phyloP scores from a whole-genome alignment of 2,888 invertebrate genomes.

The Andrena minutula region DNA sequence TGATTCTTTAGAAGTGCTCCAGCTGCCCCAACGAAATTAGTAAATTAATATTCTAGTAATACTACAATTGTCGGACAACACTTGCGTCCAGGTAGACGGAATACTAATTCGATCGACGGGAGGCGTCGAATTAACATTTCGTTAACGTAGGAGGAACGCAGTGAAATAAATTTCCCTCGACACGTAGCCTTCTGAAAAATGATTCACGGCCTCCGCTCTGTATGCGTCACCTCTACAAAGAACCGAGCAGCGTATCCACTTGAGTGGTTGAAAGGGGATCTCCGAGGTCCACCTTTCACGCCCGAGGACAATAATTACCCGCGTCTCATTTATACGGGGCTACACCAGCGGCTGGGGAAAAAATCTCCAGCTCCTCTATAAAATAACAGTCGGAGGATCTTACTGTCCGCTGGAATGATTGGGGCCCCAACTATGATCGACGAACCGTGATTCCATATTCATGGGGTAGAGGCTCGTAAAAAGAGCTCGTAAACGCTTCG shows the following conservation, averaged over 20 bases:
- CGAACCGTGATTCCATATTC: slow-evolving; percentile 46
- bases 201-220: slow-evolving; percentile 49
- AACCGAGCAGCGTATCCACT: slow-evolving; percentile 49
- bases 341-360: slow-evolving; percentile 10
- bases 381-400: slow-evolving; percentile 51
- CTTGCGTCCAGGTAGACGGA: slow-evolving; percentile 28
- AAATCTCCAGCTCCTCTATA: slow-evolving; percentile 41
- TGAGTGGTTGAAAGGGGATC: slow-evolving; percentile 60
- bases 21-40: slow-evolving; percentile 7
- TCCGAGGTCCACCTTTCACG: slow-evolving; percentile 63
- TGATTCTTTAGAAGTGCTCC: background rate
- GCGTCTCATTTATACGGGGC: slow-evolving; percentile 51
- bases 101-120: slow-evolving; percentile 25
- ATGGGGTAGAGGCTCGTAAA: slow-evolving; percentile 39
- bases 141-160: slow-evolving; percentile 10
- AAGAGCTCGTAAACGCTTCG: slow-evolving; percentile 1
- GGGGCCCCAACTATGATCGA: slow-evolving; percentile 39
- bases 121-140: slow-evolving; percentile 34
- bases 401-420: slow-evolving; percentile 33
- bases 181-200: slow-evolving; percentile 47
- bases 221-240: slow-evolving; percentile 39
- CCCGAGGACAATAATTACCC: slow-evolving; percentile 64
- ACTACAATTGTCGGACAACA: slow-evolving; percentile 7
- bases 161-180: slow-evolving; percentile 49
- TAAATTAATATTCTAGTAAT: slow-evolving; percentile 30